phyloP scores from a whole-genome alignment of 2,888 invertebrate species.

The Teinopalpus imperialis region DNA sequence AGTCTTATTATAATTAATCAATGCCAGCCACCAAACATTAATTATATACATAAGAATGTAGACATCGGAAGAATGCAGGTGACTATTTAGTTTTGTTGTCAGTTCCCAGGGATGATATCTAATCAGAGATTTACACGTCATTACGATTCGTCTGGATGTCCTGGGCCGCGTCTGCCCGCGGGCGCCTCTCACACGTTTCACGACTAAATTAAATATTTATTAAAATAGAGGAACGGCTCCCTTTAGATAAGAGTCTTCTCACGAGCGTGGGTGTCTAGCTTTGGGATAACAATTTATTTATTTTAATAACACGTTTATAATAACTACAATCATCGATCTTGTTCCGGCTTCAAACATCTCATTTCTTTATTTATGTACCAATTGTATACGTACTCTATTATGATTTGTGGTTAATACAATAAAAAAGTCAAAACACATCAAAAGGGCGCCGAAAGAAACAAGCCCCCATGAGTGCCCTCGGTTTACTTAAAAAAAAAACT shows the following conservation, averaged over 20 bases:
- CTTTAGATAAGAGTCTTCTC: constrained; percentile 66
- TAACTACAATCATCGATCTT: constrained; percentile 18
- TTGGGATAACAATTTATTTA: constrained; percentile 9
- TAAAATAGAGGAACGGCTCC: constrained; percentile 63
- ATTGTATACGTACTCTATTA: constrained; percentile 6
- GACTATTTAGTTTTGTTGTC: constrained; percentile 61
- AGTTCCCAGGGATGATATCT: constrained; percentile 75
- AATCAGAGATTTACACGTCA: constrained; percentile 71
- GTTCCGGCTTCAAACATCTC: constrained; percentile 11
- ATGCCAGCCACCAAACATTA: no score
- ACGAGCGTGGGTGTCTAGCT: constrained; percentile 37
- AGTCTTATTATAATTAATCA: no score
- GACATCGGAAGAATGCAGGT: constrained; percentile 49
- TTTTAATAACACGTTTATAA: constrained; percentile 21
- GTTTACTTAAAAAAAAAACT: constrained; percentile 16
- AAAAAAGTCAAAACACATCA: constrained; percentile 22
- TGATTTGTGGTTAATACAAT: constrained; percentile 21
- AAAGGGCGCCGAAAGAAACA: constrained; percentile 22
- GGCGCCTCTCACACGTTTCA: constrained; percentile 51
- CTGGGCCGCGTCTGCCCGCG: constrained; percentile 40
- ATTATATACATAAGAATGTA: constrained; percentile 35
- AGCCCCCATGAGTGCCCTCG: constrained; percentile 8
- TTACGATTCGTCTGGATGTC: constrained; percentile 59
- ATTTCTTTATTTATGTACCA: constrained; percentile 21
- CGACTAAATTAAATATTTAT: constrained; percentile 74